Evolutionary conservation across 2,113 vertebrate species (phyloP).

Genomic region (Heterochromis multidens): DNA sequence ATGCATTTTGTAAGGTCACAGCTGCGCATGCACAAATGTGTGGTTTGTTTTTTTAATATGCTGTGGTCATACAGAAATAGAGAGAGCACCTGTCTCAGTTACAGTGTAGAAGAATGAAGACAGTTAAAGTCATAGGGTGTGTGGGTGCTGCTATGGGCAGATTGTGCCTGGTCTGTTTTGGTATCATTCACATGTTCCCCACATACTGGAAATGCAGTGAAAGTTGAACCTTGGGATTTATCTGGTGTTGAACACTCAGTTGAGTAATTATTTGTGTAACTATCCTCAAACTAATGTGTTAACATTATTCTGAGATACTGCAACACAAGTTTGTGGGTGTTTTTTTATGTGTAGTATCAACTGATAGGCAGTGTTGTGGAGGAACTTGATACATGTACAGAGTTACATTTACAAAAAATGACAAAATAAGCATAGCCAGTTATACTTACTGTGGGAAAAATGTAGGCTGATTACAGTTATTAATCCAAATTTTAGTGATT

Average conservation of each 20-base stretch:
- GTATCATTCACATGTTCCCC: constrained; percentile 51
- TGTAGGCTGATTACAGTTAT: not conserved
- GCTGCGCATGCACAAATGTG: not conserved
- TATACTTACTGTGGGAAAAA: not conserved
- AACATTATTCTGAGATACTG: not conserved
- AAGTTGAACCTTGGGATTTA: not conserved
- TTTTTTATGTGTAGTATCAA: not conserved
- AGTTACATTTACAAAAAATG: not conserved
- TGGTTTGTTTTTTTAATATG: constrained; percentile 63
- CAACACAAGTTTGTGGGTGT: not conserved
- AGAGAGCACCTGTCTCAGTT: constrained; percentile 73
- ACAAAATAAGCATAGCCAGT: not conserved
- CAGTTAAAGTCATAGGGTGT: constrained; percentile 62
- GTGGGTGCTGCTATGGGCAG: not conserved
- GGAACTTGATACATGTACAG: not conserved
- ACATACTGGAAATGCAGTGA: constrained; percentile 50
- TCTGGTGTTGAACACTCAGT: constrained; percentile 9
- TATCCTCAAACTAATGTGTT: constrained; percentile 26
- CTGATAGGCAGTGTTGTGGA: not conserved
- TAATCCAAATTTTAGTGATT: not conserved
- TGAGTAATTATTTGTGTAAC: not conserved
- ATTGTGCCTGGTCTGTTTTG: constrained; percentile 65
- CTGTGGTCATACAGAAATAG: constrained; percentile 74
- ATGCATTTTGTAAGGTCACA: not conserved
- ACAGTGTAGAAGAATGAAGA: constrained; percentile 66